Conservation (phyloP, 1,140 invertebrate species). For the Prorops nasuta region DNA sequence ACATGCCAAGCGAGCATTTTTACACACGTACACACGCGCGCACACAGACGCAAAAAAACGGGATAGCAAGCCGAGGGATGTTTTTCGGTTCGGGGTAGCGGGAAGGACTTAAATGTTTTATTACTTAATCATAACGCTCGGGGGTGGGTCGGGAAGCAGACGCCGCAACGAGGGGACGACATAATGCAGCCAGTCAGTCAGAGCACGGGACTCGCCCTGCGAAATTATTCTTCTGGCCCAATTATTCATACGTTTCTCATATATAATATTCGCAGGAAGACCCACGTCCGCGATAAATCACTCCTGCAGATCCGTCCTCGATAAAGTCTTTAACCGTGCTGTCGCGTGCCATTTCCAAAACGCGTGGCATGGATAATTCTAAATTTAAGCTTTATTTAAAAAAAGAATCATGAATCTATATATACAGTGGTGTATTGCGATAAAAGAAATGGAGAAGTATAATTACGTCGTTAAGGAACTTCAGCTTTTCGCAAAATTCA, state of each 20-base stretch:
- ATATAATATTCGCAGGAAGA: not conserved
- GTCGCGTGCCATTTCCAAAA: no score
- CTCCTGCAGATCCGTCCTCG: no score
- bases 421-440: no score
- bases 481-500: slow-evolving; percentile 2
- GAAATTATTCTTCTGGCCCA: slow-evolving; percentile 22
- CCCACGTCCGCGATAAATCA: slow-evolving; percentile 11
- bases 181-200: slow-evolving; percentile 19
- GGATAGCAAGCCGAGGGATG: slow-evolving; percentile 29
- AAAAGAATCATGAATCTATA: no score
- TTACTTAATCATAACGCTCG: slow-evolving; percentile 54
- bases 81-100: slow-evolving; percentile 38
- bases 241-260: slow-evolving; percentile 29
- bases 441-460: no score
- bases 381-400: no score
- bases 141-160: slow-evolving; percentile 16
- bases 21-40: slow-evolving; percentile 17
- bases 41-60: slow-evolving; percentile 22
- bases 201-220: slow-evolving; percentile 1
- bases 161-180: slow-evolving; percentile 11
- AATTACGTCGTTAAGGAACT: no score
- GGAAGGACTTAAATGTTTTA: slow-evolving; percentile 50
- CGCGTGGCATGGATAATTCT: no score
- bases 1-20: slow-evolving; percentile 25
- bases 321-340: no score